Percentiles rank a stretch among this genome's conserved stretches.
These are phyloP conservation scores for Phyllotis vaccarum DNA, from an alignment of 2,797 vertebrate species.

Conservation along the genomic window DNA sequence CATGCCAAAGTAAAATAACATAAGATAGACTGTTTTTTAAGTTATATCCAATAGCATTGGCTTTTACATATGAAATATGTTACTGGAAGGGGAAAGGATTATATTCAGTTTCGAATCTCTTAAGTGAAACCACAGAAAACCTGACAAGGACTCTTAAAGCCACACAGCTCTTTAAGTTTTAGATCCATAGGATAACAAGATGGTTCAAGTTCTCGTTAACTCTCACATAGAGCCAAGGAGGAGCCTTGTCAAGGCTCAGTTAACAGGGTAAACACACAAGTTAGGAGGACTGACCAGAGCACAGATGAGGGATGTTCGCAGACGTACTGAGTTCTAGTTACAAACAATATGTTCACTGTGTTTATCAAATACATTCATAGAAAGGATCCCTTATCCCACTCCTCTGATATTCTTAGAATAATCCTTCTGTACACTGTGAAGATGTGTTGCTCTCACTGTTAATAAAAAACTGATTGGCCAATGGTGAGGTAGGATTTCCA, in stretches of 20 bases:
- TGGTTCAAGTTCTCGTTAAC: not conserved
- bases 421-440: not conserved
- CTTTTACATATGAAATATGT: constrained; percentile 22
- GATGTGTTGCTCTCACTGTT: not conserved
- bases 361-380: not conserved
- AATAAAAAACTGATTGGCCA: not conserved
- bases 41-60: not conserved
- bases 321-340: constrained; percentile 33
- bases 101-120: not conserved
- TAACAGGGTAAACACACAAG: not conserved
- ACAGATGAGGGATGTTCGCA: not conserved
- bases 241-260: not conserved
- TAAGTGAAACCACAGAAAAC: constrained; percentile 9
- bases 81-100: not conserved
- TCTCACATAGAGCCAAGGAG: not conserved
- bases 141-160: not conserved
- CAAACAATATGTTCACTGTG: not conserved
- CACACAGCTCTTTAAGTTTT: not conserved
- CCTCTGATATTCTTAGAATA: not conserved
- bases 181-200: not conserved
- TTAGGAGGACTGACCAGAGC: not conserved
- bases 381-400: not conserved
- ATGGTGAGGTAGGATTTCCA: not conserved
- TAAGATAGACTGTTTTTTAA: not conserved
- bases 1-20: constrained; percentile 12